Base-by-base conservation (phyloP, 2,888 invertebrate genomes). In the Cephus sareptanus region DNA sequence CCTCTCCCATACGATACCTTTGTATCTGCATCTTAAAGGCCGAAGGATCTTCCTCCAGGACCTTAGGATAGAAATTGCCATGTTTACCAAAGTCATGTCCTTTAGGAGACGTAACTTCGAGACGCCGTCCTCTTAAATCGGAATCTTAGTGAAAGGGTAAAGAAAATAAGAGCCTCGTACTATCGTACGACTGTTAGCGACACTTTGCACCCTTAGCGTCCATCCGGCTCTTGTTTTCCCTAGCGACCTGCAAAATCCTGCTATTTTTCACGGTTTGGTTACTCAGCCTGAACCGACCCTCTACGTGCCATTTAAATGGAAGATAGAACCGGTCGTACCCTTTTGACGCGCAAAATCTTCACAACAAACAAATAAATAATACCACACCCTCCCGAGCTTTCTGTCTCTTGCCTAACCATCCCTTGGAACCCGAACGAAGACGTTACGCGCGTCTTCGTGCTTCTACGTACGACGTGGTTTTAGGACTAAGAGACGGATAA, bases 291-390 rank as follows among this genome's bases (percentile, higher is more conserved):
- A 56, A 56, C 56, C 56, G 23, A 23, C 56, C 56, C 23, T 56
- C 23, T 23, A 56, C 2, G 56, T 23, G 6, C 23, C 23, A 23
- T 56, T 56, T 23, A 56, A 23, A 40, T 23, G 56, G 23, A 56
- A 23, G 56, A 23, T 6, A 56, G 56, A 56, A 56, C 9, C 23
- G 56, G 9, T 56, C 2, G 31, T 71, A 71, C 71, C 33, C 40
- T 74, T 56, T 71, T 70, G 4, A 15, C 34, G 69, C 3, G 11
- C 23, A 71, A 78, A 78, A 76, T 76, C 78, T 78, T 75, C 75
- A 37, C 71, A 69, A 73, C 68, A 76, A 75, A 78, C 76, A 78
- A 78, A 76, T 78, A 78, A 76, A 78, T 78, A 78, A 78, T 56
- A 69, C 71, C 31, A 30, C 71, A 31, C 6, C 31, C 33, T 40